Evolutionary conservation across 2,113 vertebrate genomes (phyloP), one percentile per base, ranked within the genome.

Genomic region (Onychostoma macrolepis): DNA sequence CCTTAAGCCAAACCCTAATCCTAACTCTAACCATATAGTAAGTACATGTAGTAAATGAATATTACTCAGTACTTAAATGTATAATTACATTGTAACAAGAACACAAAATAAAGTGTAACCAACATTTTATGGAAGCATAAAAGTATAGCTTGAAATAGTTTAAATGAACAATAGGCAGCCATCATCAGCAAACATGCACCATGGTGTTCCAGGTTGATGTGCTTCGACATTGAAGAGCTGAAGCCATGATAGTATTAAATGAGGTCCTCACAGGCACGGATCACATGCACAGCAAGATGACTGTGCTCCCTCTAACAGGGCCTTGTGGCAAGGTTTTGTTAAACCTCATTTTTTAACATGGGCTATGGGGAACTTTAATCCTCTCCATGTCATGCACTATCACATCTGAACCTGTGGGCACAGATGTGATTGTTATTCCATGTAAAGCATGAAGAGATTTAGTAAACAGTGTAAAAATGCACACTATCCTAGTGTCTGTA

Each of bases 241-340:
- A 79, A 61, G 72, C 38, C n/a, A 50, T 74, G 74, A 75, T 78
- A 80, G 81, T 45, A 80, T 67, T 89, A 89, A 87, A 87, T 56
- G 76, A 87, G 85, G 53, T 89, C 80, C 85, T 84, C 58, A 83
- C 85, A 79, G 85, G 80, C 80, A 86, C 10, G 11, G 71, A 88
- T 82, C 36, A 48, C 74, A 88, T 74, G 63, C 76, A 67, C 85
- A 79, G 79, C 45, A 24, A 78, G 63, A 61, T 74, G 75, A 87
- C 58, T 67, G 71, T 83, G 58, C 74, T 53, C 45, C 15, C 50
- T 84, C 76, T 89, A 88, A 86, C 45, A 79, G 85, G 72, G 74
- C 86, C 86, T 88, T 76, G 87, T 90, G 84, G 87, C 89, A 88
- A 88, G 80, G 84, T 89, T 76, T 86, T 83, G 24, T 86, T 83